Percentiles rank a stretch among this genome's conserved stretches.
Conservation (phyloP, 2,113 vertebrate genomes). For the Orientallactaga bullata region DNA sequence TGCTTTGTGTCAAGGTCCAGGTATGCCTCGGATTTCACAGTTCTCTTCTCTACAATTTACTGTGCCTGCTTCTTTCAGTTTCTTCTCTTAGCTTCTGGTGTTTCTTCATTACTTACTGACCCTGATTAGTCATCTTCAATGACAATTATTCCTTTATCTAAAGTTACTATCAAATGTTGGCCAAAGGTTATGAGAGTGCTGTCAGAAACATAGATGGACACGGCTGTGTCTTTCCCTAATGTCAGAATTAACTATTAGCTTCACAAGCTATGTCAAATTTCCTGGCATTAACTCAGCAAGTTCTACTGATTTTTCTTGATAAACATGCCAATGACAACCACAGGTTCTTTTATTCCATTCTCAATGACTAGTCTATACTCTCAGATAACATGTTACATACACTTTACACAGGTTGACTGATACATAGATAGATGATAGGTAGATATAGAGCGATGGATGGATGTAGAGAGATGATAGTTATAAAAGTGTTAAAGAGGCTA, state of each 20-base stretch:
- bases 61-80: neutral
- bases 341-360: too few relatives aligned
- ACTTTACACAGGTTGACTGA: neutral
- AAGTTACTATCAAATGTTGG: neutral
- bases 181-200: too few relatives aligned
- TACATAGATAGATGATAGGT: neutral
- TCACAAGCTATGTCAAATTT: too few relatives aligned
- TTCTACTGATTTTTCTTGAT: too few relatives aligned
- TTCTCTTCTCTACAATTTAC: neutral
- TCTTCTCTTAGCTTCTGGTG: neutral
- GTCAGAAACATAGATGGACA: too few relatives aligned
- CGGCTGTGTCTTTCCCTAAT: too few relatives aligned
- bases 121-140: neutral
- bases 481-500: neutral
- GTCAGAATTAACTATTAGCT: too few relatives aligned
- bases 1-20: neutral
- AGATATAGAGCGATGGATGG: too few relatives aligned
- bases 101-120: conserved; percentile 6
- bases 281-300: too few relatives aligned
- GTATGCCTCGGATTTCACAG: neutral
- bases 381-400: too few relatives aligned
- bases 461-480: neutral
- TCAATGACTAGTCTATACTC: neutral
- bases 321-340: too few relatives aligned
- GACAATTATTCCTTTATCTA: neutral